Base-by-base conservation (phyloP, 23 tunicate species). In the Ciona savignyi region DNA sequence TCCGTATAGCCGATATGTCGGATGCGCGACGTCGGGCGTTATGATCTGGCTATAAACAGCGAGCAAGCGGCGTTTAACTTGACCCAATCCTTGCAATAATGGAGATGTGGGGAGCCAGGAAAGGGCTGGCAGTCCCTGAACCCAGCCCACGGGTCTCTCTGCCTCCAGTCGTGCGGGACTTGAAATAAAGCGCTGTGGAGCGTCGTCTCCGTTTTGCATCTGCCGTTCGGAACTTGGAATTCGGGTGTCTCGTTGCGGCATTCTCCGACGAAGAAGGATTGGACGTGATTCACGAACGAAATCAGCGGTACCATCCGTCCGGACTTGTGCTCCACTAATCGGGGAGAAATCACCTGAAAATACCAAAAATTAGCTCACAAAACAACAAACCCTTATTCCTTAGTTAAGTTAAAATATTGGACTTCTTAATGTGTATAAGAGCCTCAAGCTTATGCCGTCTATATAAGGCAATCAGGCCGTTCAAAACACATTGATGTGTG, bases 31-130 rank as follows among this genome's bases (percentile, higher is more conserved):
- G n/a, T n/a, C n/a, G n/a, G n/a, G n/a, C n/a, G n/a, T n/a, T n/a
- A n/a, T n/a, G 56, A 42, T 49, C 77, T 20, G 21, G 24, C 27
- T 19, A 79, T 49, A 79, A 60, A 79, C 6, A 79, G 68, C 32
- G 83, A 63, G 33, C 83, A 79, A 0, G 83, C 33, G 42, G 74
- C 34, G 30, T 70, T 34, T 22, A 79, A 56, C 20, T 60, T 27
- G 1, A 79, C 70, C 83, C 83, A 79, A 60, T 79, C 83, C n/a
- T 79, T 64, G 48, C 83, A 79, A 23, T 22, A 63, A 63, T 9
- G 67, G 15, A 63, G 4, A 4, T 63, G 23, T 25, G 67, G 28
- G 67, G 4, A 9, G 26, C 6, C 11, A 9, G 9, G 56, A 42
- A 15, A 6, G 11, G 56, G 56, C 11, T 9, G 9, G 56, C 56